Base-by-base conservation (phyloP, 2,113 vertebrate species). In the Erythrolamprus reginae region DNA sequence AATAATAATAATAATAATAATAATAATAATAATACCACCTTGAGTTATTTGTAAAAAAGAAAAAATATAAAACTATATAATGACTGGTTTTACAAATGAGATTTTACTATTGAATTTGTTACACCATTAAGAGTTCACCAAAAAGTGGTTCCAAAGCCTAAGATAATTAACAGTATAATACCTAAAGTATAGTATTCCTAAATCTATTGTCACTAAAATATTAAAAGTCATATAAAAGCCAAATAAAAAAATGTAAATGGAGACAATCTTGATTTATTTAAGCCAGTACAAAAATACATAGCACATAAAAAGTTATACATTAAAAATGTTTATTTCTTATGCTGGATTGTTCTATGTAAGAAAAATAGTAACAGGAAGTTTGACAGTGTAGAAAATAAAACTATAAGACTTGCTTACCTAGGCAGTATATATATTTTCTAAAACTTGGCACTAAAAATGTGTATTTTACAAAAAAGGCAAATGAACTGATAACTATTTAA, bases 201-300 rank as follows among this genome's bases (percentile, higher is more conserved):
- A 19, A 77, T 21, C 70, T 77, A 77, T 77, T 38, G 33, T 38
- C 15, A 77, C 33, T 77, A 77, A 77, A 77, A 38, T 38, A 86
- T 23, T 33, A 19, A 28, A 19, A 55, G 33, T 86, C 51, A 42
- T 23, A 86, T 13, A 86, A 86, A 77, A 56, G 42, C 45, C n/a
- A 91, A 38, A 48, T 19, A 86, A 65, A 45, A 48, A 83, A 26
- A 38, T 17, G 51, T 26, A 51, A 23, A 84, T 1, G 51, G 47
- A 88, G 28, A 88, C 56, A 61, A n/a, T 38, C 53, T 88, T 47
- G 83, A 92, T 97, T 98, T 97, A 97, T 97, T 97, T 83, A 96
- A 93, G 95, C 93, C 82, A 91, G 94, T 98, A 97, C 94, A 98
- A 97, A 98, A 97, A 97, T 96, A 97, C 94, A 95, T 86, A 95